These are phyloP conservation scores for Pipra filicauda DNA, from an alignment of 2,113 vertebrate species.

Conservation along the genomic window DNA sequence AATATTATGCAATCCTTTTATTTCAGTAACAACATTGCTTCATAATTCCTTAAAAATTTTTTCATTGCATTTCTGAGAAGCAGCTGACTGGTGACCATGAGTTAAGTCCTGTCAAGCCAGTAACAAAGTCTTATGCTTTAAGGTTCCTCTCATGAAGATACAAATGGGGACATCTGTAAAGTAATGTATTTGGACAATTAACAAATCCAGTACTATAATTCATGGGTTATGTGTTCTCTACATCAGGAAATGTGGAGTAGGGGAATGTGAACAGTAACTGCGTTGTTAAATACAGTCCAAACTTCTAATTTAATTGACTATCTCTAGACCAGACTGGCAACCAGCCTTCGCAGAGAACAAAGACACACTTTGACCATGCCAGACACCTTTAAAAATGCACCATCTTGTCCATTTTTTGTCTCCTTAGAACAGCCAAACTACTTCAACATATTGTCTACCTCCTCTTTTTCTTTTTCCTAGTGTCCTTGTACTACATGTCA, in stretches of 20 bases:
- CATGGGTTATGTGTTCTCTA: not conserved
- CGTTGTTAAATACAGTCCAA: not conserved
- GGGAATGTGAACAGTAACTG: accelerated
- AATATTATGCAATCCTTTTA: not conserved
- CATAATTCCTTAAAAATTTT: not conserved
- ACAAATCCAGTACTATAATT: not conserved
- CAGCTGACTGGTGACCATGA: not conserved
- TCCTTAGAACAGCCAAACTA: not conserved
- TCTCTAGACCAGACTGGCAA: not conserved
- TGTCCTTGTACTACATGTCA: not conserved
- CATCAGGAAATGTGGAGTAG: not conserved
- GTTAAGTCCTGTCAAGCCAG: not conserved
- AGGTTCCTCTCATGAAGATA: not conserved
- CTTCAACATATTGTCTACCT: not conserved
- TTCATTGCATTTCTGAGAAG: not conserved
- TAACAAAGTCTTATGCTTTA: not conserved
- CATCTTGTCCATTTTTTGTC: not conserved
- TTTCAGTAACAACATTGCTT: not conserved
- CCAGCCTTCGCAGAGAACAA: not conserved
- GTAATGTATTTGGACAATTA: not conserved
- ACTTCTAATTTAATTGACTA: not conserved
- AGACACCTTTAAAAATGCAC: not conserved
- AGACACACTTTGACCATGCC: not conserved
- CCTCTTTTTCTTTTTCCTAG: not conserved
- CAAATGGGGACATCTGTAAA: not conserved